Base-by-base conservation (phyloP, 2,888 invertebrate species). In the Diabrotica balteata region DNA sequence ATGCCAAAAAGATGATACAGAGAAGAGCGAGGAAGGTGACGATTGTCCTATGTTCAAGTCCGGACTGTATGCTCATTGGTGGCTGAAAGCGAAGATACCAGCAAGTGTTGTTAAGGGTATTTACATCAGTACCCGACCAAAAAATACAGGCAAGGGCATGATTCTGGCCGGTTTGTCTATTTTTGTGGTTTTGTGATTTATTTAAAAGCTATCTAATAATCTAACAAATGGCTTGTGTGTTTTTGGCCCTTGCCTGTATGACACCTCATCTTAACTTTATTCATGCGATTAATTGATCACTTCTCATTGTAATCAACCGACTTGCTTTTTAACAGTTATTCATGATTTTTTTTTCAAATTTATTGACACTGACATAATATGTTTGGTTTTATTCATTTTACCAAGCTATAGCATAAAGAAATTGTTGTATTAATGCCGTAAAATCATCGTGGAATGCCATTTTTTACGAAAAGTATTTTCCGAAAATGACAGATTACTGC, bases 31-130 rank as follows among this genome's bases (percentile, higher is more conserved):
- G 59, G 75, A 73, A 45, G 66, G 81, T 78, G 77, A 77, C 77
- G 63, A 85, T 83, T 74, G 74, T 42, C 73, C 75, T 63, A 86
- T 91, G 80, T 95, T 91, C 84, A 91, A 91, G 69, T 93, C 94
- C 58, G 94, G 93, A 80, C 87, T 95, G 84, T 95, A 95, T 84
- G 94, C 94, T 72, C 95, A 95, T 86, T 95, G 95, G 95, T 95
- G 94, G 94, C 90, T 94, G 86, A 95, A 95, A 88, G 93, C 93
- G 81, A 91, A 91, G 81, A 87, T 93, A 81, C 93, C 93, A 73
- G 88, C 87, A 75, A 87, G 86, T 78, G 88, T 89, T 84, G 85
- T 84, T 71, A 80, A 77, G 69, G 84, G 83, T 59, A 85, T 85
- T 77, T 82, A 83, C 70, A 78, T 82, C 77, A 83, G 82, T 64